Base-by-base conservation (phyloP, 2,888 invertebrate genomes). In the Apeira syringaria region DNA sequence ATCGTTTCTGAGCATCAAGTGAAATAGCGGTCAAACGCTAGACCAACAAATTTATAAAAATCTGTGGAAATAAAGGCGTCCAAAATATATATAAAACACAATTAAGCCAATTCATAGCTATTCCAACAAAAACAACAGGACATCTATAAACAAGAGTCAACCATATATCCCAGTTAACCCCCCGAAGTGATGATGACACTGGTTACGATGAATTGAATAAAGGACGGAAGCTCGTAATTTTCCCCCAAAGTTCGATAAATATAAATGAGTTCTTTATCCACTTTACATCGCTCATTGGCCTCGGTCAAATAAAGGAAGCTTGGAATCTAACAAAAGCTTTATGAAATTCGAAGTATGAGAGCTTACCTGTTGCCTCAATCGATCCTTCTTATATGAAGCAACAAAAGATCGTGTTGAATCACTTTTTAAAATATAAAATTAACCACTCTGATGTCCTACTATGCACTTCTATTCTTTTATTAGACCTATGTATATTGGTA, bases 301-400 rank as follows among this genome's bases (percentile, higher is more conserved):
- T 9, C 17, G 38, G 30, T 33, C 40, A 33, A 47, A 44, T 39
- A 36, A 47, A 47, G 38, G 32, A 31, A 50, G 43, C 37, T 51
- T 43, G 26, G 31, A 17, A 12, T 29, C 53, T 61, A 57, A 61
- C 61, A 56, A 59, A 54, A 50, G 48, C 51, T 52, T 54, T 57
- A 50, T 55, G 27, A 44, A 36, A 28, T 35, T 40, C 27, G 48
- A 51, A 50, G 52, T 34, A 34, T 56, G 52, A 50, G 43, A 29
- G 40, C 34, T 43, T 38, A 65, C 63, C 60, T 65, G 66, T 65
- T 66, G 65, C 61, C 53, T 22, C 18, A 13, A 26, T 27, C 15
- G 12, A 31, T 25, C 20, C 31, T 12, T 5, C 13, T 37, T 9
- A 24, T 27, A 11, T 8, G 24, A 43, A 37, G 32, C 22, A 43